Conservation (phyloP, 2,797 vertebrate species). For the Gymnothorax reevesii region DNA sequence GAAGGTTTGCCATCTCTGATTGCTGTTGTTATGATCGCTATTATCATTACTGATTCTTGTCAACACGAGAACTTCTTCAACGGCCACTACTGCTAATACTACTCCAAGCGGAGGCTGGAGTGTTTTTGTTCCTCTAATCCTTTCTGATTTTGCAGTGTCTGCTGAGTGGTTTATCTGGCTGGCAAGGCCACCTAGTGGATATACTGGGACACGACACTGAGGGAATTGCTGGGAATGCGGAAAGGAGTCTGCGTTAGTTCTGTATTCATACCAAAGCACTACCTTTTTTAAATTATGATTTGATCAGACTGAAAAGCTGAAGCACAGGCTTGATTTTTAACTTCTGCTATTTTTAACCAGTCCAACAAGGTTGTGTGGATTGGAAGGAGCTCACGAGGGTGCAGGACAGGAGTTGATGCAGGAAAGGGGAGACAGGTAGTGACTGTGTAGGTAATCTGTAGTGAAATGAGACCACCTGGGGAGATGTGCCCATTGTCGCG, state of each 20-base stretch:
- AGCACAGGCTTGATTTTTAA: neutral
- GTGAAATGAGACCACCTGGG: slow-evolving; percentile 24
- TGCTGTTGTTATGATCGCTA: neutral
- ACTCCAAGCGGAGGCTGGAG: neutral
- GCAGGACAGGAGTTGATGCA: slow-evolving; percentile 8
- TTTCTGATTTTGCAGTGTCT: slow-evolving; percentile 24
- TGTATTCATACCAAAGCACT: neutral
- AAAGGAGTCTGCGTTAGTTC: neutral
- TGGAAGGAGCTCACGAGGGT: neutral
- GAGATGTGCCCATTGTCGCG: neutral
- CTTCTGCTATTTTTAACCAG: slow-evolving; percentile 2
- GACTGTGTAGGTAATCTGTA: slow-evolving; percentile 14
- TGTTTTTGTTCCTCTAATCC: slow-evolving; percentile 34
- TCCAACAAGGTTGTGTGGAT: neutral
- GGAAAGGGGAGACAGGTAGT: slow-evolving; percentile 8
- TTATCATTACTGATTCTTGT: neutral
- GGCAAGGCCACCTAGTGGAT: slow-evolving; percentile 80
- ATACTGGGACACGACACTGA: slow-evolving; percentile 35
- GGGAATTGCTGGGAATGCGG: neutral
- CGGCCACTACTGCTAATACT: neutral
- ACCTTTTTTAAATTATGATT: neutral
- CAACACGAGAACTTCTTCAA: neutral
- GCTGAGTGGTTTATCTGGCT: slow-evolving; percentile 56
- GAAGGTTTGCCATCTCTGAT: neutral
- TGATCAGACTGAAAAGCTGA: neutral